These are phyloP conservation scores for Cyclophora punctaria DNA, from an alignment of 2,888 invertebrate genomes.

Conservation along the genomic window DNA sequence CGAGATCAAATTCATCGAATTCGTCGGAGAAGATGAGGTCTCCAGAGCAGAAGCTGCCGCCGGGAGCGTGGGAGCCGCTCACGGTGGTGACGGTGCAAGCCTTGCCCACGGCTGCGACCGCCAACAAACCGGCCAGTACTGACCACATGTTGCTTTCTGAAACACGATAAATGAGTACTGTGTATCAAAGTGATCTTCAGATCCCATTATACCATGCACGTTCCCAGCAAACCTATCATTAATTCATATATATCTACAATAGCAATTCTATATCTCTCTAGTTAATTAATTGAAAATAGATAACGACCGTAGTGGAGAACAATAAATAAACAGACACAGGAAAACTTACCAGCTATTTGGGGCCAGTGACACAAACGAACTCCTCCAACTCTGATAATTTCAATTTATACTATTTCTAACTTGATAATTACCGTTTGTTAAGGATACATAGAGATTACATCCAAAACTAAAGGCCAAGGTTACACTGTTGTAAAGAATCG, in stretches of 20 bases:
- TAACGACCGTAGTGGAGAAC: no score
- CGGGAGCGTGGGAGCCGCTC: constrained; percentile 66
- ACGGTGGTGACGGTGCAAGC: constrained; percentile 66
- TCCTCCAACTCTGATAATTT: background rate
- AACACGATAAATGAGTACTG: background rate
- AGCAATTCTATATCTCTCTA: no score
- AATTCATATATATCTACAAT: no score
- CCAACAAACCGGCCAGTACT: constrained; percentile 32
- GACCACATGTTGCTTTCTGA: constrained; percentile 37
- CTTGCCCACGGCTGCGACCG: constrained; percentile 33
- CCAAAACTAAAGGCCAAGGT: constrained; percentile 13
- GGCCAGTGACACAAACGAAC: no score
- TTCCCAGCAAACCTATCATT: no score
- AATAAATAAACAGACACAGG: no score
- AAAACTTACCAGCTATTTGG: no score
- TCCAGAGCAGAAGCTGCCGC: constrained; percentile 65
- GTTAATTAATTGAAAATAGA: no score
- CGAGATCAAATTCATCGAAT: constrained; percentile 74
- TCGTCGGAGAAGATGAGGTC: constrained; percentile 77
- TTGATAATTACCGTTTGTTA: constrained; percentile 12
- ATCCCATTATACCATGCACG: no score
- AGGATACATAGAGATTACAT: background rate
- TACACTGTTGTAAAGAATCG: constrained; percentile 7
- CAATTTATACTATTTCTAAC: constrained; percentile 21
- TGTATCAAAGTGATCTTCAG: background rate